Base-by-base conservation (phyloP, 2,888 invertebrate species). In the Campoplex nolae region DNA sequence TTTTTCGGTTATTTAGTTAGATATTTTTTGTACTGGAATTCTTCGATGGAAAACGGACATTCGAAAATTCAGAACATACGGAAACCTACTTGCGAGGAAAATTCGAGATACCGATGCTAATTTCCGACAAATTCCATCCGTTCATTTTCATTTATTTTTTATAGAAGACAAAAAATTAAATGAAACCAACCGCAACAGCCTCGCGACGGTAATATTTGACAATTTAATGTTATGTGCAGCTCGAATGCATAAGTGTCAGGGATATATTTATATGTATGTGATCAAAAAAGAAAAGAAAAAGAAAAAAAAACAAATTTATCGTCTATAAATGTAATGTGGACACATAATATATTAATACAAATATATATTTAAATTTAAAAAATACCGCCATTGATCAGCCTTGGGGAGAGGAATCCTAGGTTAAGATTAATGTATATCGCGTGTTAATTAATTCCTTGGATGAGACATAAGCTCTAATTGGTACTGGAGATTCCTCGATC, bases 231-330 rank as follows among this genome's bases (percentile, higher is more conserved):
- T 89, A 89, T 89, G 86, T 90, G 90, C 89, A 90, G 89, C 89
- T 89, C 86, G 83, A 88, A 90, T 90, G 91, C 90, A 90, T 91
- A 92, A 90, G 85, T 91, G 89, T 90, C 90, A 91, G 87, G 87
- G 89, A 86, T 90, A 89, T 88, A 89, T 90, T 91, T 89, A 86
- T 88, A 90, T 90, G 86, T 89, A 88, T 89, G 89, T 91, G 81
- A 89, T 78, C 35, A n/a, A 84, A 38, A 62, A n/a, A 84, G 23
- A 23, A 23, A 23, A 23, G 23, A 23, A 23, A 23, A 23, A 23
- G 23, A 23, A 23, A 23, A 23, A 62, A 83, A 75, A 88, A 85
- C 3, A 79, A 83, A 88, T 90, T 77, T 90, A 89, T 91, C 90
- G 90, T 91, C 90, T 91, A 87, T 90, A 85, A 85, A 90, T 88